These are phyloP conservation scores for Chaetodon trifasciatus DNA, from an alignment of 2,797 vertebrate species.

Conservation along the genomic window DNA sequence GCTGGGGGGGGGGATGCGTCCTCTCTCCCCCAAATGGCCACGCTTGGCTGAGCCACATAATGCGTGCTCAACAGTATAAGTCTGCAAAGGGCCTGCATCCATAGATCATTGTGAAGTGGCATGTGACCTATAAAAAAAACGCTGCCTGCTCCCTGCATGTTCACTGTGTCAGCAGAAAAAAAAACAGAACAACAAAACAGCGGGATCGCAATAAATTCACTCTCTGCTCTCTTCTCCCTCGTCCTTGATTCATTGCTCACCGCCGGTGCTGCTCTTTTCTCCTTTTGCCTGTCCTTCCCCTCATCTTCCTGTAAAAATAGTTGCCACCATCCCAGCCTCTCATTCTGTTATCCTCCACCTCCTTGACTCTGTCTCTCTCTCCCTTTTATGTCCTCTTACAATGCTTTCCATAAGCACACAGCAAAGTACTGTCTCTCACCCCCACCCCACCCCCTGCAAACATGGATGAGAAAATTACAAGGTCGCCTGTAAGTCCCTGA, in stretches of 20 bases:
- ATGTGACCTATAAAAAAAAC: conserved; percentile 84
- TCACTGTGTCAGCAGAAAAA: conserved; percentile 84
- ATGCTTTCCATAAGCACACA: conserved; percentile 15
- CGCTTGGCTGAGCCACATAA: conserved; percentile 78
- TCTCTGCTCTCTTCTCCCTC: conserved; percentile 54
- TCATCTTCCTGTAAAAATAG: conserved; percentile 51
- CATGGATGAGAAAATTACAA: conserved; percentile 61
- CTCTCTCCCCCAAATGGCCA: conserved; percentile 65
- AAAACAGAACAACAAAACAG: conserved; percentile 77
- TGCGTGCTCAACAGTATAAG: conserved; percentile 83
- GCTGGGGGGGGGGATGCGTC: conserved; percentile 27
- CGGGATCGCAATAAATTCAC: conserved; percentile 73
- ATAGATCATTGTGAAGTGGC: conserved; percentile 87
- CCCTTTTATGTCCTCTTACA: conserved; percentile 16
- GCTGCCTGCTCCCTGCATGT: conserved; percentile 70
- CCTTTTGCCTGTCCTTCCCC: conserved; percentile 42
- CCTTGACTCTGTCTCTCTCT: conserved; percentile 1
- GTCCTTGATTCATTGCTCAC: conserved; percentile 65
- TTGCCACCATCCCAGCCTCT: conserved; percentile 6
- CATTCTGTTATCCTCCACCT: not conserved
- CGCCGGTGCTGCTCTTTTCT: conserved; percentile 46
- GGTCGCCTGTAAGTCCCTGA: conserved; percentile 67
- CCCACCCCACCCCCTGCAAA: conserved; percentile 11
- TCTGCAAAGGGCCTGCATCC: conserved; percentile 75
- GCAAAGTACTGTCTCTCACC: not conserved